These are phyloP conservation scores for Tapera naevia DNA, from an alignment of 2,797 vertebrate species.

Conservation along the genomic window DNA sequence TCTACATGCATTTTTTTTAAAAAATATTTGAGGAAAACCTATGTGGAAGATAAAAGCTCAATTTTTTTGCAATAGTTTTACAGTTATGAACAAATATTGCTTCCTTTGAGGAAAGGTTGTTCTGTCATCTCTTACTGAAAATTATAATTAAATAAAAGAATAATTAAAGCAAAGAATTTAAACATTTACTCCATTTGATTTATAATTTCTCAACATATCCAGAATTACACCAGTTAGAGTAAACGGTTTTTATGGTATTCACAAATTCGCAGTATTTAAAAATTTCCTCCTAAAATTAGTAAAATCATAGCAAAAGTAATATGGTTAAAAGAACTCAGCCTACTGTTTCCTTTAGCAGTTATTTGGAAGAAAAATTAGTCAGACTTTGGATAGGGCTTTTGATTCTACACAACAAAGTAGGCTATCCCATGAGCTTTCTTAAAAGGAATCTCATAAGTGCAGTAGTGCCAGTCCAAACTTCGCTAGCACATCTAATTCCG, in stretches of 20 bases:
- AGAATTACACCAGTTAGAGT: neutral
- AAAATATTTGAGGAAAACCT: neutral
- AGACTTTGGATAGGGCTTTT: neutral
- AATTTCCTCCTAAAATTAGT: neutral
- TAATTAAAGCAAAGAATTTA: neutral
- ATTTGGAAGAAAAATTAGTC: neutral
- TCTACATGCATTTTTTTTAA: neutral
- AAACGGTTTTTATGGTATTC: neutral
- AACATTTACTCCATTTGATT: neutral
- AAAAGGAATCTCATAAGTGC: neutral
- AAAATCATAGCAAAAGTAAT: neutral
- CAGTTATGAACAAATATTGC: neutral
- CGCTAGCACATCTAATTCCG: neutral
- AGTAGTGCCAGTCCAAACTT: neutral
- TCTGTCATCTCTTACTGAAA: neutral
- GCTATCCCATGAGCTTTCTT: neutral
- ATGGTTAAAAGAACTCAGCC: neutral
- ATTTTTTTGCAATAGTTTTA: neutral
- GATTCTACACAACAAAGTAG: neutral
- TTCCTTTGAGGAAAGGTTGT: neutral
- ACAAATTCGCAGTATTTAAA: too few relatives aligned
- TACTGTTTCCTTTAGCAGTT: neutral
- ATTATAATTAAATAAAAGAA: neutral
- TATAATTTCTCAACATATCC: neutral
- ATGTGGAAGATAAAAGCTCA: neutral